Conservation (phyloP, 2,888 invertebrate genomes). For the Argyra leucocephala region DNA sequence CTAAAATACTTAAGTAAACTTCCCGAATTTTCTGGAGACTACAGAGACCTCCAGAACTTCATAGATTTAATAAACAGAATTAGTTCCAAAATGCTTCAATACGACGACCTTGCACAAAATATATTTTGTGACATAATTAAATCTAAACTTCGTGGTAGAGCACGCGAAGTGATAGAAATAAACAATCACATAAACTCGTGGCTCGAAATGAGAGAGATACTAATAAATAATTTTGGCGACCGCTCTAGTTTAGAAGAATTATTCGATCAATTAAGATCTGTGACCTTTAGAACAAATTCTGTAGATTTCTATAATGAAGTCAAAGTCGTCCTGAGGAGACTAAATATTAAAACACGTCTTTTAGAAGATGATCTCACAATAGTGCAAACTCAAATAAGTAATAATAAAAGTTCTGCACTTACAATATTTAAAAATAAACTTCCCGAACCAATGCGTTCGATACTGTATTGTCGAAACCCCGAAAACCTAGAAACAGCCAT, state of each 20-base stretch:
- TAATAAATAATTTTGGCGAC: conserved; percentile 8
- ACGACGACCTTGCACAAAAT: no score
- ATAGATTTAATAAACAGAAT: no score
- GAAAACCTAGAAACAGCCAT: no score
- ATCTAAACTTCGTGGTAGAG: conserved; percentile 1
- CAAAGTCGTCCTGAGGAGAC: conserved; percentile 9
- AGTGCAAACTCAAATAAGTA: neutral
- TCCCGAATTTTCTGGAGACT: no score
- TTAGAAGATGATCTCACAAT: neutral
- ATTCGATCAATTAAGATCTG: conserved; percentile 7
- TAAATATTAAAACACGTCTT: neutral
- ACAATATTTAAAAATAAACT: conserved; percentile 8
- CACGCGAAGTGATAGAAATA: no score
- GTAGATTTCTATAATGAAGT: conserved; percentile 11
- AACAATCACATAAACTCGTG: neutral
- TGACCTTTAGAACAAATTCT: neutral
- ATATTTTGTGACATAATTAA: conserved; percentile 13
- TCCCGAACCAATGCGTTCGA: conserved; percentile 4
- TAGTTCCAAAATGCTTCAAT: no score
- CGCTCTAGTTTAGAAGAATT: neutral
- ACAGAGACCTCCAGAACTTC: no score
- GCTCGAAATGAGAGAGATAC: no score
- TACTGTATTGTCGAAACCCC: no score
- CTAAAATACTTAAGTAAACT: no score
- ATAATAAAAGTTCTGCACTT: conserved; percentile 11